phyloP scores from a whole-genome alignment of 2,113 vertebrate genomes.

The Coptodon rendalli region DNA sequence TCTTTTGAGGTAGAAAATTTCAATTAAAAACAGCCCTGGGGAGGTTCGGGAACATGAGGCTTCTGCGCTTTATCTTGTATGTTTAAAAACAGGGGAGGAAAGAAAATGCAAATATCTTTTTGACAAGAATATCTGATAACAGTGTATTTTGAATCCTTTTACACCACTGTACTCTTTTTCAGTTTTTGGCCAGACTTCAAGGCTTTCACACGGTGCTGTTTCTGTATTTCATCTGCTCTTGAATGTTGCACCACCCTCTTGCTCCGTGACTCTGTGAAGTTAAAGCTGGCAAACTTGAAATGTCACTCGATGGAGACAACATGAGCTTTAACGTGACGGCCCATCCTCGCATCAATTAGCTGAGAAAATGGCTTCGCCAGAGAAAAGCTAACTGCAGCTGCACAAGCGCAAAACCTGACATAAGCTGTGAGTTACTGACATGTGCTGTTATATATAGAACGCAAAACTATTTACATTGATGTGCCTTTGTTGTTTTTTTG shows the following conservation, averaged over 20 bases:
- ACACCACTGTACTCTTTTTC: not conserved
- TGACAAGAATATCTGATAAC: not conserved
- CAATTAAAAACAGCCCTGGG: not conserved
- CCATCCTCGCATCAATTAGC: not conserved
- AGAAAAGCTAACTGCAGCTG: not conserved
- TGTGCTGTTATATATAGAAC: not conserved
- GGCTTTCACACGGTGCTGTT: not conserved
- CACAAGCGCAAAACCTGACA: not conserved
- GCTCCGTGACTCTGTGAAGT: not conserved
- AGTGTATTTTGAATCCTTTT: not conserved
- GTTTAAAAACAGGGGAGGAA: not conserved
- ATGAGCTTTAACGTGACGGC: not conserved
- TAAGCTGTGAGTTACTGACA: not conserved
- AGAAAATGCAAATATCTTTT: not conserved
- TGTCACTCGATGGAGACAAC: not conserved
- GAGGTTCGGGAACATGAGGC: rapidly evolving
- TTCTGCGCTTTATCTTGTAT: rapidly evolving
- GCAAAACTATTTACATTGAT: not conserved
- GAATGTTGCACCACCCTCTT: not conserved
- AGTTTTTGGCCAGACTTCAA: not conserved
- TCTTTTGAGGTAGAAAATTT: not conserved
- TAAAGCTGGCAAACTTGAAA: not conserved
- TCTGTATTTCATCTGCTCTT: not conserved
- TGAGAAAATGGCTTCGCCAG: not conserved
- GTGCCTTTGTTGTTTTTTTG: not conserved